These are phyloP conservation scores for Heliocidaris tuberculata DNA, from an alignment of 35 echinoderm and acorn worm species.

Conservation along the genomic window DNA sequence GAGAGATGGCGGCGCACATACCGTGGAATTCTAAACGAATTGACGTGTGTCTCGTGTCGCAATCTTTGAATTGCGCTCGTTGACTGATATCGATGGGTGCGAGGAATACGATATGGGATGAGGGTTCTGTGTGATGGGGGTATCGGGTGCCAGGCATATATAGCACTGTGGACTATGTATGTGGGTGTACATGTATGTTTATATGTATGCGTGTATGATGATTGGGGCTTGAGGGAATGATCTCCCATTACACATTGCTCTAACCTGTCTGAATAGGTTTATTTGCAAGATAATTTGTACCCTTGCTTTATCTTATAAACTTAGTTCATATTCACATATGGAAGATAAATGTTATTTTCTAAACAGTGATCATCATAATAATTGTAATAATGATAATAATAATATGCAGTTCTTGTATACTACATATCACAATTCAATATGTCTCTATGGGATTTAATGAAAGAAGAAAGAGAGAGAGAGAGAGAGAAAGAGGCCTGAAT, in stretches of 20 bases:
- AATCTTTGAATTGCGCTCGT: not conserved
- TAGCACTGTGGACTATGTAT: not conserved
- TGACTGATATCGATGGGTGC: not conserved
- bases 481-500: too few species aligned
- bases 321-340: not conserved
- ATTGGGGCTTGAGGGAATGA: not conserved
- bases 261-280: not conserved
- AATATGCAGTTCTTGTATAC: too few species aligned
- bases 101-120: not conserved
- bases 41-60: not conserved
- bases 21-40: not conserved
- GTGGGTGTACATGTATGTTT: constrained; percentile 6
- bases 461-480: too few species aligned
- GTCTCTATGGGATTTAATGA: too few species aligned
- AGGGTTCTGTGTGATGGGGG: not conserved
- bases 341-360: not conserved
- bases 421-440: too few species aligned
- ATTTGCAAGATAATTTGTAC: not conserved
- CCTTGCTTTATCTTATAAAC: not conserved
- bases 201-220: not conserved
- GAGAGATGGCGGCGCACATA: not conserved
- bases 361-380: not conserved
- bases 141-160: not conserved
- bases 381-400: too few species aligned
- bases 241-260: not conserved